Base-by-base conservation (phyloP, 2,888 invertebrate genomes). In the Sesia bembeciformis region DNA sequence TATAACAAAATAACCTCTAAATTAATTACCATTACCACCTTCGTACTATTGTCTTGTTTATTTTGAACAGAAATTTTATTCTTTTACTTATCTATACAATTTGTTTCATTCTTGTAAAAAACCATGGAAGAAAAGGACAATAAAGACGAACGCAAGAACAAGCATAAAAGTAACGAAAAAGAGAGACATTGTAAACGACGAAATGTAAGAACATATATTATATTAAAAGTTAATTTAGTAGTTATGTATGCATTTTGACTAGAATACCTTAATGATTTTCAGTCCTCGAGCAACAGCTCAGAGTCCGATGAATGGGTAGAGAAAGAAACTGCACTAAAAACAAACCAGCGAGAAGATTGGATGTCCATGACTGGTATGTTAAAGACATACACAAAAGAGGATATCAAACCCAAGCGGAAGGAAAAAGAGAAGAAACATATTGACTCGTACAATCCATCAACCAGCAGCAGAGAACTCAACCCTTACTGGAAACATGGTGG, bases 401-500 rank as follows among this genome's bases (percentile, higher is more conserved):
- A 90, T 51, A 74, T 85, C 4, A 89, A 83, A 62, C 82, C 88
- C 38, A 84, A 90, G 60, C 81, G 84, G 52, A 85, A 91, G 52
- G 84, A 90, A 55, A 87, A 87, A 62, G 77, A 88, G 57, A 90
- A 91, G 63, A 84, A 84, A 59, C 81, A 91, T 60, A 88, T 90
- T 55, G 90, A 92, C 68, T 85, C 91, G 49, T 93, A 94, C 65
- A 91, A 93, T 75, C 95, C 95, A 8, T 92, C 93, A 0, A 93
- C 93, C 59, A 94, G 94, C 74, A 81, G 80, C 1, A 89, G 93
- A 67, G 98, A 98, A 83, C 84, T 98, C 54, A 98, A 98, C 90
- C 97, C 97, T 0, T 95, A 96, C 72, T 98, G 97, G 97, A 97
- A 94, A 87, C 90, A 94, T 78, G 97, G 96, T 51, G 98, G 98